Evolutionary conservation across 2,888 invertebrate genomes (phyloP).

Genomic region (Eilema griseolum): DNA sequence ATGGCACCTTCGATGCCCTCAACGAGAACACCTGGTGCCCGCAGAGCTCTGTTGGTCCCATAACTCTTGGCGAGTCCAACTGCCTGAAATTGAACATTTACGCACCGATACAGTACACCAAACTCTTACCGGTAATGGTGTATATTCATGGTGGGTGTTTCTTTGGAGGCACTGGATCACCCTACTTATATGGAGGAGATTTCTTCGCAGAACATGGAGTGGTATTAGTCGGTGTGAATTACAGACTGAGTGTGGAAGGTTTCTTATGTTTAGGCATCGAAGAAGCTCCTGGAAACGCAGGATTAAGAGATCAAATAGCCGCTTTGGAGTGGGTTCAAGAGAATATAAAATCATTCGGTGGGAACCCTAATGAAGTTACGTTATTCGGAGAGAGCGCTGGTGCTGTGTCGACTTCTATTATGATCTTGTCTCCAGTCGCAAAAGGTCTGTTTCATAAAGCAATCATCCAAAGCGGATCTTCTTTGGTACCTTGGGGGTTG

Average conservation of each 20-base stretch:
- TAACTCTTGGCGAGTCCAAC: slow-evolving; percentile 70
- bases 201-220: slow-evolving; percentile 87
- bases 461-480: slow-evolving; percentile 78
- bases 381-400: slow-evolving; percentile 83
- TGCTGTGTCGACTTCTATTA: slow-evolving; percentile 74
- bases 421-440: slow-evolving; percentile 72
- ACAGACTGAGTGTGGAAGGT: slow-evolving; percentile 87
- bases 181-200: slow-evolving; percentile 88
- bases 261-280: slow-evolving; percentile 88
- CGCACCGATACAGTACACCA: slow-evolving; percentile 58
- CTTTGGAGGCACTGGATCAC: slow-evolving; percentile 86
- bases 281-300: slow-evolving; percentile 89
- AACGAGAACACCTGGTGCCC: slow-evolving; percentile 78
- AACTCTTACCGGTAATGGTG: slow-evolving; percentile 87
- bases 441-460: slow-evolving; percentile 77
- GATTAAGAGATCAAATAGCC: slow-evolving; percentile 85
- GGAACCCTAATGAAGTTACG: slow-evolving; percentile 76
- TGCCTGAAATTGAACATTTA: slow-evolving; percentile 79
- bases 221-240: slow-evolving; percentile 88
- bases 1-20: slow-evolving; percentile 74
- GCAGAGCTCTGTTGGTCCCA: slow-evolving; percentile 65
- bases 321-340: slow-evolving; percentile 77
- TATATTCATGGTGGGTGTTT: slow-evolving; percentile 89
- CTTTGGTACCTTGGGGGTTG: slow-evolving; percentile 75
- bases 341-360: slow-evolving; percentile 77